Evolutionary conservation across 1,140 invertebrate species (phyloP).

Genomic region (Anoplophora glabripennis): DNA sequence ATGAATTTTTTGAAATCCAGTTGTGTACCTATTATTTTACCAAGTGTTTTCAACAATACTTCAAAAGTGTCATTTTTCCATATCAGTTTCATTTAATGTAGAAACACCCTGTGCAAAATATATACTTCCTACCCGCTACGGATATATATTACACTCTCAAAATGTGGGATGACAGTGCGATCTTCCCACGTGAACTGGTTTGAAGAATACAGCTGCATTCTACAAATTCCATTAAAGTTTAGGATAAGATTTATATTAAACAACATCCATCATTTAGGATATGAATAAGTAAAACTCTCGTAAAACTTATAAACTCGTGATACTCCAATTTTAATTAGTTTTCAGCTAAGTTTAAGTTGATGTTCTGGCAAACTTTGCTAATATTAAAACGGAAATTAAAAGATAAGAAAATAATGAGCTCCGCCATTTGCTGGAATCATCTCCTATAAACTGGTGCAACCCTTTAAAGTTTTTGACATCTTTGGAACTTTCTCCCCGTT

Average conservation of each 20-base stretch:
- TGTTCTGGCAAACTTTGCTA: slow-evolving; percentile 40
- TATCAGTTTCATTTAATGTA: no score
- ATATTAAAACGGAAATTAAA: slow-evolving; percentile 47
- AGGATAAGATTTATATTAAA: not conserved
- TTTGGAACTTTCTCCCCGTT: not conserved
- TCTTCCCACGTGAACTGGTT: no score
- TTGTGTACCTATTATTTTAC: no score
- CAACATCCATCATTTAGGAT: slow-evolving; percentile 30
- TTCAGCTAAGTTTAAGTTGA: slow-evolving; percentile 32
- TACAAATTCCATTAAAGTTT: no score
- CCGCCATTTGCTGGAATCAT: slow-evolving; percentile 23
- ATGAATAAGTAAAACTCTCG: slow-evolving; percentile 43
- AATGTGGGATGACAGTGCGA: no score
- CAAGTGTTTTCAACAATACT: no score
- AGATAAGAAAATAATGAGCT: slow-evolving; percentile 46
- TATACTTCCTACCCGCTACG: no score
- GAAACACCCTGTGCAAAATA: no score
- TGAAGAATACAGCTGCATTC: no score
- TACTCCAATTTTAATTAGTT: slow-evolving; percentile 46
- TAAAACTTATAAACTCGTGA: slow-evolving; percentile 39
- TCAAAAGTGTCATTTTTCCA: no score
- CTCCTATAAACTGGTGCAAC: not conserved
- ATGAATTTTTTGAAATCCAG: no score
- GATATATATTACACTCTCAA: no score
- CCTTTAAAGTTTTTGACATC: slow-evolving; percentile 12